phyloP scores from a whole-genome alignment of 1,140 invertebrate genomes.

The Macrobrachium nipponense region DNA sequence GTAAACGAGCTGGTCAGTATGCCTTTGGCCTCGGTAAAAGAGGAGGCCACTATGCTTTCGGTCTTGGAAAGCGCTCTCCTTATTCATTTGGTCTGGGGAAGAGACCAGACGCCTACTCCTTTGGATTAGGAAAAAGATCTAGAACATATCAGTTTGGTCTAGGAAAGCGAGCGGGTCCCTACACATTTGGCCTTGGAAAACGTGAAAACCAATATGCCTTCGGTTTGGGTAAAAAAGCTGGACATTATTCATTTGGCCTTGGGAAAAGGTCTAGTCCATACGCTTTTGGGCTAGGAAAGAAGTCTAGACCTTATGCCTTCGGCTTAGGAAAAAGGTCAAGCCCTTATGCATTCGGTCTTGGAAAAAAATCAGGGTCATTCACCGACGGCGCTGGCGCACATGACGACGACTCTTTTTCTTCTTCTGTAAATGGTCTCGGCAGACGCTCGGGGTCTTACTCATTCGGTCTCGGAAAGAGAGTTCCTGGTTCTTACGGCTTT shows the following conservation, averaged over 20 bases:
- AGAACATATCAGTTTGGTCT: constrained; percentile 18
- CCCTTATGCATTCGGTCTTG: constrained; percentile 31
- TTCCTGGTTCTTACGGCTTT: constrained; percentile 32
- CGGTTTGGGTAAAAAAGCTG: constrained; percentile 25
- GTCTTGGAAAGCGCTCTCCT: constrained; percentile 20
- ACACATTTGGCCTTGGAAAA: constrained; percentile 37
- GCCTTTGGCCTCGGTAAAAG: constrained; percentile 36
- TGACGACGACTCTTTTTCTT: not conserved
- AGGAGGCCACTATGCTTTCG: constrained; percentile 15
- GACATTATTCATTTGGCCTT: constrained; percentile 27
- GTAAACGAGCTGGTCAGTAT: constrained; percentile 1
- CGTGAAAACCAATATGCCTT: constrained; percentile 29
- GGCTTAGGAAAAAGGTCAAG: constrained; percentile 23
- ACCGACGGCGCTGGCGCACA: not conserved
- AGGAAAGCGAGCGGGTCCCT: constrained; percentile 20
- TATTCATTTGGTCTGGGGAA: constrained; percentile 32
- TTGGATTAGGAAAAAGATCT: constrained; percentile 20
- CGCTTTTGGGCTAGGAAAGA: constrained; percentile 33
- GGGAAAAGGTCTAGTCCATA: constrained; percentile 21
- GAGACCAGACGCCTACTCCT: constrained; percentile 1
- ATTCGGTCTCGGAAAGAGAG: constrained; percentile 50
- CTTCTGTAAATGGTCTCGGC: constrained; percentile 1
- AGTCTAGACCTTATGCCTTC: constrained; percentile 22
- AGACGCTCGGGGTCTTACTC: constrained; percentile 32
- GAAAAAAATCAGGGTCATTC: constrained; percentile 8